Base-by-base conservation (phyloP, 1,140 invertebrate species). In the Harlomillsia oculata region DNA sequence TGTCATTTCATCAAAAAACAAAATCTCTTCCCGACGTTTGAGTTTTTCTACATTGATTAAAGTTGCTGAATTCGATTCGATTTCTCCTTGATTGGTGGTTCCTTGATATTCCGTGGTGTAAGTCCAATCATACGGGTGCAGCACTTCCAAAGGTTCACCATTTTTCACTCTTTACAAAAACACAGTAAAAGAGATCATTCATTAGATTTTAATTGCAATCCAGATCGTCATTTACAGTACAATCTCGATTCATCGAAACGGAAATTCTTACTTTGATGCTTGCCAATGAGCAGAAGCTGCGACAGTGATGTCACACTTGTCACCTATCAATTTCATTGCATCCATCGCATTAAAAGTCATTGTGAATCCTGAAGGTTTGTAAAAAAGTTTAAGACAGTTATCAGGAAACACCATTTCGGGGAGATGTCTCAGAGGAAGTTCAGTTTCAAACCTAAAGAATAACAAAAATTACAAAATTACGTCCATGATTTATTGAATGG, bases 321-420 rank as follows among this genome's bases (percentile, higher is more conserved):
- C 26, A 67, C 61, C 83, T 80, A 99, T 90, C 56, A 76, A 68
- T 68, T 82, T 83, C 23, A 99, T 72, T 1, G 95, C 90, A 77
- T 97, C 90, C 18, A 97, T 75, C 8, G 91, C 84, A 71, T 84
- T 89, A 68, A 98, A 98, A 68, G 86, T 78, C 40, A 98, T 76
- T 13, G 74, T 70, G 56, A 81, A 80, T 43, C 88, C 88, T 68
- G 73, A 74, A 9, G 55, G 40, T 53, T 77, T 73, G 69, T 90
- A 85, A 44, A 73, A 72, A 2, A 93, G 67, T 34, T 71, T 72
- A 11, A 96, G 73, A 59, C 80, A 72, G 69, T 95, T 96, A 64
- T 88, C 86, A 20, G 89, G 88, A 78, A 97, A 99, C 16, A 97
- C 86, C 94, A 99, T 98, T 69, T 98, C 95, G 16, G 95, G 95